A percentile compares a stretch with the other conserved stretches of the same genome.
phyloP scores from a whole-genome alignment of 92 coral and sea anemone genomes.

The Bergia puertoricense region DNA sequence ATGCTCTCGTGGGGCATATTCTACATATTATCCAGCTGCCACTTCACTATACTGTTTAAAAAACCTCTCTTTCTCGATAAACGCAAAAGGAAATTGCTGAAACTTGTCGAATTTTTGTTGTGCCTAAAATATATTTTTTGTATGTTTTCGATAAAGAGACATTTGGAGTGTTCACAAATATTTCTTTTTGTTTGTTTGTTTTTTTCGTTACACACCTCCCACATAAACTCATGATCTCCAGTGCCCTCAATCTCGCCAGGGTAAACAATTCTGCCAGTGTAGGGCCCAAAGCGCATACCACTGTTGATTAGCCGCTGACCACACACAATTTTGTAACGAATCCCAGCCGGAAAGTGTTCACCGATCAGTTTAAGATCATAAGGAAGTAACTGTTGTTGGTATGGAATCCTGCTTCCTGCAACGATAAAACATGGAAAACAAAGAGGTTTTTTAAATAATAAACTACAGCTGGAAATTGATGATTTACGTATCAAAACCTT shows the following conservation, averaged over 20 bases:
- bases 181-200: neutral
- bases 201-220: slow-evolving; percentile 75
- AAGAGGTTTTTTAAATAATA: neutral
- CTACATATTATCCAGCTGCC: no score
- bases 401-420: neutral
- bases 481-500: no score
- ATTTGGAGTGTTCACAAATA: no score
- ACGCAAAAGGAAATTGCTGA: no score
- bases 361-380: slow-evolving; percentile 45
- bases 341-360: slow-evolving; percentile 44
- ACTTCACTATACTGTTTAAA: no score
- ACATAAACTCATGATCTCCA: slow-evolving; percentile 57
- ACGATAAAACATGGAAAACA: neutral
- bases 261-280: slow-evolving; percentile 62
- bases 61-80: neutral
- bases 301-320: slow-evolving; percentile 76
- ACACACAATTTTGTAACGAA: slow-evolving; percentile 81
- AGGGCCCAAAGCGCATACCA: slow-evolving; percentile 91
- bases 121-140: no score
- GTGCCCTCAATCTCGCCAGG: slow-evolving; percentile 44
- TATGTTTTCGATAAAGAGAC: no score
- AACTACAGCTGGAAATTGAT: no score
- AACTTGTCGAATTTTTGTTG: no score
- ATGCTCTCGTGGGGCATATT: no score
- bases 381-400: slow-evolving; percentile 45